Conservation (phyloP, 2,888 invertebrate species). For the Drosophila anomelani region DNA sequence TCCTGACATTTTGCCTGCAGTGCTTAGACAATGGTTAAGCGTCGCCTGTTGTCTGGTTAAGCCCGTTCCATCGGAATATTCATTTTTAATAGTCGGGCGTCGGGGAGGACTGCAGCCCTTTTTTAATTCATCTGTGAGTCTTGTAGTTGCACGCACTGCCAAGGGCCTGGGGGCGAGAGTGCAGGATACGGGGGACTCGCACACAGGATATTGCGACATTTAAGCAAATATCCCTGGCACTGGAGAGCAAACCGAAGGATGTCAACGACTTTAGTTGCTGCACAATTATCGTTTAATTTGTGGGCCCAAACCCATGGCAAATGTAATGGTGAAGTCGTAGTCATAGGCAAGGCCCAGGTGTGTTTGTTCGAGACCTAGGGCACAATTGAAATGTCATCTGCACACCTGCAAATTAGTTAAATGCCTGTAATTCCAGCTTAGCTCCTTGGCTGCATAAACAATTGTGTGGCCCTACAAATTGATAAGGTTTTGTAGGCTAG, state of each 20-base stretch:
- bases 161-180: background rate
- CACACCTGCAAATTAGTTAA: slow-evolving; percentile 48
- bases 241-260: slow-evolving; percentile 2
- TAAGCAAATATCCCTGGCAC: slow-evolving; percentile 28
- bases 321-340: background rate
- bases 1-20: slow-evolving; percentile 49
- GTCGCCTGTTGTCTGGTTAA: slow-evolving; percentile 21
- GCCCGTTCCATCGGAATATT: slow-evolving; percentile 25
- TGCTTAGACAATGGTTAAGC: slow-evolving; percentile 52
- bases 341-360: background rate
- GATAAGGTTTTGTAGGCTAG: slow-evolving; percentile 14
- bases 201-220: slow-evolving; percentile 40
- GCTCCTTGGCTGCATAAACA: background rate
- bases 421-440: slow-evolving; percentile 17
- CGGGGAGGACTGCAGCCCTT: slow-evolving; percentile 10
- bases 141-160: slow-evolving; percentile 32
- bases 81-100: slow-evolving; percentile 42
- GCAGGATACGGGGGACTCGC: slow-evolving; percentile 12
- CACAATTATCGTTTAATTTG: slow-evolving; percentile 34
- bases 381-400: slow-evolving; percentile 41
- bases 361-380: slow-evolving; percentile 2
- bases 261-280: slow-evolving; percentile 39
- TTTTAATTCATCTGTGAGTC: slow-evolving; percentile 45
- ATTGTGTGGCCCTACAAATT: slow-evolving; percentile 16
- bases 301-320: background rate